Conservation (phyloP, 2,888 invertebrate genomes). For the Eristalinus sepulchralis region DNA sequence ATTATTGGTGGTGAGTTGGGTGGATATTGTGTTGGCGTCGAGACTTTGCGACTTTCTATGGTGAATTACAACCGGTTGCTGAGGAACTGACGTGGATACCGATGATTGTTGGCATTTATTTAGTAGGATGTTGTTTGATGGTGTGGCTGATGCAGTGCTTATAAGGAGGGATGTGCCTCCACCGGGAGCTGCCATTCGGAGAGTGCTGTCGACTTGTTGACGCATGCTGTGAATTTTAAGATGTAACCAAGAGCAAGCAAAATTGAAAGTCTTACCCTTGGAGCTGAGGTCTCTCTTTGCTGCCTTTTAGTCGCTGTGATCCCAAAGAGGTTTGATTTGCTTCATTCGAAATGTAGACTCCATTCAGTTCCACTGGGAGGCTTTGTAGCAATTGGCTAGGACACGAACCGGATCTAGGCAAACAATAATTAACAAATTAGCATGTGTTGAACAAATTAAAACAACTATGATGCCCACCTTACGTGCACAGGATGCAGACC, state of each 20-base stretch:
- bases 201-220: constrained; percentile 58
- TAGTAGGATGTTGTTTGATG: constrained; percentile 56
- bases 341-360: constrained; percentile 64
- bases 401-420: constrained; percentile 92
- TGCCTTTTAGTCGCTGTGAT: constrained; percentile 85
- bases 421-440: not conserved
- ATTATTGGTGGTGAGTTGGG: constrained; percentile 69
- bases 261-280: constrained; percentile 74
- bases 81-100: constrained; percentile 24
- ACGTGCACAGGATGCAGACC: constrained; percentile 87
- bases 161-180: constrained; percentile 61
- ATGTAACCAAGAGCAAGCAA: not conserved
- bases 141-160: constrained; percentile 57
- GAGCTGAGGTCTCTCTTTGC: constrained; percentile 83
- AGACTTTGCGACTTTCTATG: constrained; percentile 92
- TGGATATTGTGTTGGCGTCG: constrained; percentile 84
- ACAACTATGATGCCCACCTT: constrained; percentile 83
- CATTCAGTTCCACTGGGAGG: constrained; percentile 83
- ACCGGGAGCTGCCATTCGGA: constrained; percentile 59
- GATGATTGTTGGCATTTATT: constrained; percentile 67
- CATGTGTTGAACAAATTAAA: not conserved
- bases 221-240: constrained; percentile 36
- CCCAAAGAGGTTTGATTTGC: constrained; percentile 73
- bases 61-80: constrained; percentile 76
- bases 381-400: constrained; percentile 93